Evolutionary conservation across 2,888 invertebrate genomes (phyloP).

Genomic region (Helleia helle): DNA sequence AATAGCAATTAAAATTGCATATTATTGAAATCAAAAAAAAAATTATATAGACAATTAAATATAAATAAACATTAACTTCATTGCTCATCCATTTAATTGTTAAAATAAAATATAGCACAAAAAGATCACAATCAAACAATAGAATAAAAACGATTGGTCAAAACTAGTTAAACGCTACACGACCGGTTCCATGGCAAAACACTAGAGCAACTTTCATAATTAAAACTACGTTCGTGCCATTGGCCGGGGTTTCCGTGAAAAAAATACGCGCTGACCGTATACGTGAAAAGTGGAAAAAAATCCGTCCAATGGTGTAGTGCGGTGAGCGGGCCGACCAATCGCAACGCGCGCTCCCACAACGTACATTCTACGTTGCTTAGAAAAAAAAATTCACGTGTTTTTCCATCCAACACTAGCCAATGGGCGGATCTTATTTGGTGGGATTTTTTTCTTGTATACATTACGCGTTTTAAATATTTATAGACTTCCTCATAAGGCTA

Average conservation of each 20-base stretch:
- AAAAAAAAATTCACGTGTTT: conserved; percentile 68
- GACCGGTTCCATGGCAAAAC: conserved; percentile 16
- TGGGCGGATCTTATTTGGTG: conserved; percentile 34
- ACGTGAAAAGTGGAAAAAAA: conserved; percentile 69
- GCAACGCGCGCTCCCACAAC: conserved; percentile 37
- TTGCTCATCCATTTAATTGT: not conserved
- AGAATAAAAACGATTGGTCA: conserved; percentile 3
- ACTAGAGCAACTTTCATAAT: conserved; percentile 55
- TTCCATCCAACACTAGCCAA: conserved; percentile 59
- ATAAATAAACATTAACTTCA: too few relatives aligned
- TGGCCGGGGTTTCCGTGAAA: conserved; percentile 56
- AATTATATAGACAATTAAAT: too few relatives aligned
- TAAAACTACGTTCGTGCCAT: conserved; percentile 58
- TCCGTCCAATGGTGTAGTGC: conserved; percentile 51
- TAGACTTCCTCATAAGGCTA: conserved; percentile 1
- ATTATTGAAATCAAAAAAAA: too few relatives aligned
- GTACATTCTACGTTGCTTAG: conserved; percentile 66
- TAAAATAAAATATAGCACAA: not conserved
- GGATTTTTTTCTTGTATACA: conserved; percentile 29
- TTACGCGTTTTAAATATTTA: conserved; percentile 11
- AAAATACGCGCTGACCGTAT: conserved; percentile 51
- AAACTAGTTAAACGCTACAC: conserved; percentile 5
- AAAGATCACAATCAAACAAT: not conserved
- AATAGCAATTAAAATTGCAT: too few relatives aligned
- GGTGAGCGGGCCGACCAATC: conserved; percentile 45